Base-by-base conservation (phyloP, 1,140 invertebrate genomes). In the Lepidurus packardi region DNA sequence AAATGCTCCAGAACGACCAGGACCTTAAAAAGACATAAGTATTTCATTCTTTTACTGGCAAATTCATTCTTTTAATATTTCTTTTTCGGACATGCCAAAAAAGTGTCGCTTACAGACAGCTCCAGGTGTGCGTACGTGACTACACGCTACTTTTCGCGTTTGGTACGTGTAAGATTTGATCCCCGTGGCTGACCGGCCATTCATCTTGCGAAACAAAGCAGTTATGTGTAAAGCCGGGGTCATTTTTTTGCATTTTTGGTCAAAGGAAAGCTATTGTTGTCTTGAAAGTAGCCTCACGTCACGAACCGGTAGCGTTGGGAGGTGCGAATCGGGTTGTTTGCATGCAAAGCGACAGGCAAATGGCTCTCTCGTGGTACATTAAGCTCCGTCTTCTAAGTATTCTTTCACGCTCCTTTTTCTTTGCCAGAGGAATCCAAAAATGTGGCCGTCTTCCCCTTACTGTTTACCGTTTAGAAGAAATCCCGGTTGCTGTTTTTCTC, bases 41-140 rank as follows among this genome's bases (percentile, higher is more conserved):
- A 21, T 21, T 65, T 65, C 21, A 65, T 65, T 65, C 13, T 16
- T 8, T n/a, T 7, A n/a, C 53, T 65, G 21, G 21, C 21, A 65
- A 65, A 65, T 6, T 21, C 21, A 7, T 13, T 16, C 53, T 65
- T 65, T 13, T 34, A 4, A 34, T 34, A 34, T 34, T 34, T 65
- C 21, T 21, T 65, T 65, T 13, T 7, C 53, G 1, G 53, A 65
- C 16, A n/a, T 16, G 8, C 53, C 53, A 65, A 65, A 65, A 65
- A 65, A 65, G 53, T 65, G 53, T 65, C 53, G 53, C 53, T 65
- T 65, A 65, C 53, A 21, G 53, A 65, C 53, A 65, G 53, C n/a
- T 21, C 53, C 53, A 65, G 53, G 53, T 65, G 53, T 65, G 6
- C 53, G 53, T 65, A 65, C 53, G 53, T 65, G 53, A 65, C 53